phyloP scores from a whole-genome alignment of 2,888 invertebrate genomes.

The Cheilosia urbana region DNA sequence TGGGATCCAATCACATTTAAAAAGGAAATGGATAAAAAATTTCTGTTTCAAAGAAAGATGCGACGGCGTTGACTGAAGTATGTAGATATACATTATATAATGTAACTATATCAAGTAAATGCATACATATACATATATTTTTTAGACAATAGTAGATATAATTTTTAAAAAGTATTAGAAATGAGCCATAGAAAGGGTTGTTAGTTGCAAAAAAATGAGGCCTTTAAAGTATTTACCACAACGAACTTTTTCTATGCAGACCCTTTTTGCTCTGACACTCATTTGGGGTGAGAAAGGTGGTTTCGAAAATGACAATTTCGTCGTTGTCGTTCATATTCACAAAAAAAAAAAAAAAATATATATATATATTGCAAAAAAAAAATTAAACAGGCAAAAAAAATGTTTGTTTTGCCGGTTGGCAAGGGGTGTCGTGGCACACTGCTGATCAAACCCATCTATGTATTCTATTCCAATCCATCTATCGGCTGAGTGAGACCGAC shows the following conservation, averaged over 20 bases:
- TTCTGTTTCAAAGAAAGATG: constrained; percentile 20
- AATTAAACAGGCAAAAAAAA: constrained; percentile 4
- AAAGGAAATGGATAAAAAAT: constrained; percentile 37
- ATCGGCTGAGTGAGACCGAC: constrained; percentile 51
- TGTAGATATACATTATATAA: constrained; percentile 26
- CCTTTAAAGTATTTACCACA: constrained; percentile 56
- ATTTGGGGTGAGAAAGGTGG: constrained; percentile 28
- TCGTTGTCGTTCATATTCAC: constrained; percentile 33
- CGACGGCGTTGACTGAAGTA: constrained; percentile 46
- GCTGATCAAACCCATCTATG: constrained; percentile 57
- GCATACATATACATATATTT: neutral
- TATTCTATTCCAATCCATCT: constrained; percentile 67
- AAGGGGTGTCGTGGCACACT: constrained; percentile 52
- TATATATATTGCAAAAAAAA: constrained; percentile 29
- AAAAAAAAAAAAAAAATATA: constrained; percentile 36
- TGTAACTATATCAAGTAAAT: neutral
- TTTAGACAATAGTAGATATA: constrained; percentile 38
- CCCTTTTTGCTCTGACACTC: constrained; percentile 33
- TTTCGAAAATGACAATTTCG: constrained; percentile 55
- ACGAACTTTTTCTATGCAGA: constrained; percentile 30
- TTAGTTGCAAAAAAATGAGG: constrained; percentile 31
- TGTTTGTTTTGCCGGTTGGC: constrained; percentile 72
- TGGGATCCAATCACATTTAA: constrained; percentile 55
- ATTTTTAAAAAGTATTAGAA: constrained; percentile 55
- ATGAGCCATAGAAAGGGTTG: constrained; percentile 45